Evolutionary conservation across 1,140 invertebrate species (phyloP), one percentile per base, ranked within the genome.

Genomic region (Scaptomyza pallida): DNA sequence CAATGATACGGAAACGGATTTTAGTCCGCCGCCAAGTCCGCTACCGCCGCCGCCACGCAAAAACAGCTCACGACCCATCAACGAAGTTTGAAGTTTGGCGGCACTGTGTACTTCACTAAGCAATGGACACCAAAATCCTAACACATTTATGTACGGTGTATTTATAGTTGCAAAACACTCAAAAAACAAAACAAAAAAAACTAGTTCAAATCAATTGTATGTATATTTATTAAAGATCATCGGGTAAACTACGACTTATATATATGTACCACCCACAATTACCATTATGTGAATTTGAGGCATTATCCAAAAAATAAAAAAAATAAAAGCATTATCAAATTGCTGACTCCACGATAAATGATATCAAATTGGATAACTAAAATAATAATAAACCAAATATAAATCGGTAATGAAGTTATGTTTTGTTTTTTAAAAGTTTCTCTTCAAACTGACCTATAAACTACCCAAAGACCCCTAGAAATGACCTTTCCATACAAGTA

Each of bases 1-100:
- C 54, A 69, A 90, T 45, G 91, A 91, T 47, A 91, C 90, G 37
- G 91, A 91, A 71, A 91, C 90, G 17, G 91, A 91, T 65, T 90
- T 83, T 35, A 90, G 90, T 79, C 91, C 90, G 16, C 91, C 90
- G 6, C 79, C 81, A 1, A 90, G 80, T 56, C 89, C 90, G 0
- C 64, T 65, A 9, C 81, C 65, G 19, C 43, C 72, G 19, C 43
- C 72, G 45, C 43, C 72, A 41, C 69, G 75, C 2, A 61, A 72
- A 9, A 43, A 52, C 19, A 64, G 69, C 59, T 88, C 83, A 4
- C 78, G 82, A 16, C 75, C 83, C 12, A 57, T 82, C 35, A 88
- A 43, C 64, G 82, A 88, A 69, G 82, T 88, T 44, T 88, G 40
- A 81, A 40, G 30, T 37, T 57, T 35, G 43, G 63, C 55, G 63